Base-by-base conservation (phyloP, 2,797 vertebrate species). In the Anguilla megastoma region DNA sequence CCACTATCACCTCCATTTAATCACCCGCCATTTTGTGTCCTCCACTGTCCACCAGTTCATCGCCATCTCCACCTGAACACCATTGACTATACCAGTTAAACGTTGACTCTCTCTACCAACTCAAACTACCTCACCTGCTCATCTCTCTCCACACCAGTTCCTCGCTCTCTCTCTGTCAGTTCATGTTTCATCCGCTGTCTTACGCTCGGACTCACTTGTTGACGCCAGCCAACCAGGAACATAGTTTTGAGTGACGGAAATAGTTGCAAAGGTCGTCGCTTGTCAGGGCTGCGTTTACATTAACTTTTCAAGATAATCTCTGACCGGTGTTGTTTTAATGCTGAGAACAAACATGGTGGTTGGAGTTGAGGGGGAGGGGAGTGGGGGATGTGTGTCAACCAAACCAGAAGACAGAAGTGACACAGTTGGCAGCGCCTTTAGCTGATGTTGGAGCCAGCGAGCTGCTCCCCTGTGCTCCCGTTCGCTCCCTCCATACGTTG, bases 401-500 rank as follows among this genome's bases (percentile, higher is more conserved):
- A 41, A 7, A 41, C 3, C 74, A 41, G 30, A 76, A 76, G 33
- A 76, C 33, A 41, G 74, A 41, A 18, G 74, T 79, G 74, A 79
- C 74, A 79, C 18, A n/a, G 41, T 24, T 50, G 41, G 79, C 1
- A 24, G 79, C 24, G 41, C 79, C 79, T n/a, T 50, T 8, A 50
- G 79, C 41, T 82, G 79, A 50, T 50, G 41, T 82, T 48, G 79
- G 79, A n/a, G 24, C 21, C 45, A 7, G 79, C 5, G 36, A n/a
- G 45, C 10, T n/a, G 79, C 45, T 82, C 79, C 79, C 79, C 8
- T 50, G 33, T 82, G 79, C 79, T 82, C 7, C 36, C 9, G 21
- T 21, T 50, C 45, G 41, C 45, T 82, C 45, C 79, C 79, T 48
- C 79, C n/a, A 6, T 50, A 82, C 82, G 93, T 92, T 90, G 92